A percentile compares a stretch with the other conserved stretches of the same genome.
Conservation (phyloP, 2,113 vertebrate species). For the Dunckerocampus dactyliophorus region DNA sequence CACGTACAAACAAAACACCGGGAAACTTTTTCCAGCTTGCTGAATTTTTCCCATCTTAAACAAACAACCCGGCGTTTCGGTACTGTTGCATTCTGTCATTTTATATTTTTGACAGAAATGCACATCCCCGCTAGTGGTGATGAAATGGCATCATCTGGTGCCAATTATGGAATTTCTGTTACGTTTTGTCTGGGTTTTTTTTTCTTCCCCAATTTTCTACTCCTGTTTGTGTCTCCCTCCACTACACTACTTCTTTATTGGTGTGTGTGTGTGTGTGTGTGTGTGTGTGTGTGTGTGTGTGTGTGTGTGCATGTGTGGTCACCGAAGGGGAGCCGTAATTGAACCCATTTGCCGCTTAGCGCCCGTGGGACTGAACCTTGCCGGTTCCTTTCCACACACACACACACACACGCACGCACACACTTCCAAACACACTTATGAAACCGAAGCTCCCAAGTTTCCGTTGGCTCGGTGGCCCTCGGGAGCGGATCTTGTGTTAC, state of each 20-base stretch:
- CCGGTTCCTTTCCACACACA: constrained; percentile 47
- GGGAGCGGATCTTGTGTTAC: constrained; percentile 41
- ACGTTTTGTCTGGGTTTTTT: constrained; percentile 23
- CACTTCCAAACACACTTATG: constrained; percentile 27
- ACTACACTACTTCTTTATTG: constrained; percentile 20
- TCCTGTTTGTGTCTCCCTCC: constrained; percentile 53
- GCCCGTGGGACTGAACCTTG: constrained; percentile 71
- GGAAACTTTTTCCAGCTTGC: neutral
- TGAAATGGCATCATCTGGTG: constrained; percentile 68
- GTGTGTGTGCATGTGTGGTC: constrained; percentile 57
- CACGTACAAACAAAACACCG: neutral
- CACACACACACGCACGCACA: neutral
- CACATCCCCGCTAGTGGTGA: constrained; percentile 49
- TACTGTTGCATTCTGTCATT: neutral
- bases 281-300: neutral
- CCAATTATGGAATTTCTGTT: constrained; percentile 59
- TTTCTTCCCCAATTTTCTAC: constrained; percentile 37
- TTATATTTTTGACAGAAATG: constrained; percentile 32
- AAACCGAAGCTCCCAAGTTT: constrained; percentile 56
- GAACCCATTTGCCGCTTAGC: constrained; percentile 76
- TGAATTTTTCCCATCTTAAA: constrained; percentile 2
- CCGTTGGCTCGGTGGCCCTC: constrained; percentile 38
- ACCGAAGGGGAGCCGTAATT: constrained; percentile 67
- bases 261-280: neutral
- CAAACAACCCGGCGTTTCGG: too few species aligned